Percentiles rank a stretch among this genome's conserved stretches.
Evolutionary conservation across 2,113 vertebrate genomes (phyloP).

Genomic region (Thunnus thynnus): DNA sequence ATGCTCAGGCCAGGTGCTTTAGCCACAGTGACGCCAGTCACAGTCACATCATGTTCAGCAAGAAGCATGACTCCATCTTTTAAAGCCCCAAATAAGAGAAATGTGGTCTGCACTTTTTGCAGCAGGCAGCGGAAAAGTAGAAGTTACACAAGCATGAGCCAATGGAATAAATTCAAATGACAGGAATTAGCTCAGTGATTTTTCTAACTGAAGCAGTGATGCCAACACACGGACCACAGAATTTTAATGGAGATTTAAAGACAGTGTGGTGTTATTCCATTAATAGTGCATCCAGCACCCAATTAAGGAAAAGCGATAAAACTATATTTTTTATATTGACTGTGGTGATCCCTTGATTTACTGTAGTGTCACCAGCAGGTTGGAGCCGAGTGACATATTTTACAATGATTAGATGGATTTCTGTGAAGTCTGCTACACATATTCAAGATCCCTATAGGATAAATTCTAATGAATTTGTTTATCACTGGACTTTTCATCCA

Average conservation of each 20-base stretch:
- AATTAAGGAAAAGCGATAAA: too few relatives aligned
- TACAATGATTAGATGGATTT: too few relatives aligned
- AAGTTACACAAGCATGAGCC: slow-evolving; percentile 1
- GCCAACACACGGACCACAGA: not conserved
- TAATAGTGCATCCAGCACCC: too few relatives aligned
- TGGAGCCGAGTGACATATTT: too few relatives aligned
- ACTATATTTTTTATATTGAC: too few relatives aligned
- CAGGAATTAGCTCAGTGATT: slow-evolving; percentile 24
- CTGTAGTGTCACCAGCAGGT: too few relatives aligned
- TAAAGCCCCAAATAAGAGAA: slow-evolving; percentile 25
- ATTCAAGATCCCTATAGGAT: too few relatives aligned
- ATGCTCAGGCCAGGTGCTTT: slow-evolving; percentile 10
- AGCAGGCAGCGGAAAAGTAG: slow-evolving; percentile 7
- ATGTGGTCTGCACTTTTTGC: not conserved
- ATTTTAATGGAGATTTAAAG: slow-evolving; percentile 9
- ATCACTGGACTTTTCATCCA: too few relatives aligned
- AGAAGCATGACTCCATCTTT: slow-evolving; percentile 20
- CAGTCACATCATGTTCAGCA: slow-evolving; percentile 41
- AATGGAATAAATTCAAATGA: slow-evolving; percentile 43
- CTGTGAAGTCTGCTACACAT: too few relatives aligned
- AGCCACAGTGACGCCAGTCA: not conserved
- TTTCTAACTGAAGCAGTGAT: not conserved
- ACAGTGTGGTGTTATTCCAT: too few relatives aligned
- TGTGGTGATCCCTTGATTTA: too few relatives aligned
- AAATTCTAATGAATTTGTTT: too few relatives aligned